phyloP scores from a whole-genome alignment of 2,888 invertebrate genomes.

The Aporophyla nigra region DNA sequence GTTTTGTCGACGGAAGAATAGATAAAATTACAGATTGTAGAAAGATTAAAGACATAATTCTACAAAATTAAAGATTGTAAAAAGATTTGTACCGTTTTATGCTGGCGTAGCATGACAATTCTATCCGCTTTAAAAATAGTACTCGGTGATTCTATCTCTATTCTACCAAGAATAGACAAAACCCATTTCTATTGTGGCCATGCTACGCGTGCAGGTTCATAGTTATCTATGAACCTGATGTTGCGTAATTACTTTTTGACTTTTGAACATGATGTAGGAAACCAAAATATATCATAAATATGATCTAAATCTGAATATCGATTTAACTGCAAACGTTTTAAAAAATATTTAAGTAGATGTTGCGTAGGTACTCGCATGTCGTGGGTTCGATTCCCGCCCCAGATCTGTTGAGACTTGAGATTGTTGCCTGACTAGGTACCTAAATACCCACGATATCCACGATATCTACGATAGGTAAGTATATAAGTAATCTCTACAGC shows the following conservation, averaged over 20 bases:
- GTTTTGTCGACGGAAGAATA: too few species aligned
- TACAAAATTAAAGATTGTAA: too few species aligned
- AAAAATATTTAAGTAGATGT: background rate
- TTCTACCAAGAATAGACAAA: too few species aligned
- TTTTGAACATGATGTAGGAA: background rate
- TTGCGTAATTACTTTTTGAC: too few species aligned
- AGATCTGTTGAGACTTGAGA: background rate
- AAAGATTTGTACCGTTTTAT: too few species aligned
- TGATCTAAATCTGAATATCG: background rate
- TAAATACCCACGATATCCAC: background rate
- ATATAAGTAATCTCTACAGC: background rate
- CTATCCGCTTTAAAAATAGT: too few species aligned
- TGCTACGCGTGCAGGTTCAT: background rate
- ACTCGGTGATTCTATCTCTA: too few species aligned
- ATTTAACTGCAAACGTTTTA: background rate
- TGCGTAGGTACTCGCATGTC: background rate
- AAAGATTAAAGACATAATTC: too few species aligned
- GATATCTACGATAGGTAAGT: background rate
- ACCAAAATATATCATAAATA: background rate
- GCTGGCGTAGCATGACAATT: too few species aligned
- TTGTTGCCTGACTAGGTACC: background rate
- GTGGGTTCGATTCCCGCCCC: constrained; percentile 5
- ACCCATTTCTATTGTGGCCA: too few species aligned
- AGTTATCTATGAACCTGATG: background rate
- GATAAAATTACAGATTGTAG: too few species aligned